Base-by-base conservation (phyloP, 2,888 invertebrate genomes). In the Xestia ashworthii region DNA sequence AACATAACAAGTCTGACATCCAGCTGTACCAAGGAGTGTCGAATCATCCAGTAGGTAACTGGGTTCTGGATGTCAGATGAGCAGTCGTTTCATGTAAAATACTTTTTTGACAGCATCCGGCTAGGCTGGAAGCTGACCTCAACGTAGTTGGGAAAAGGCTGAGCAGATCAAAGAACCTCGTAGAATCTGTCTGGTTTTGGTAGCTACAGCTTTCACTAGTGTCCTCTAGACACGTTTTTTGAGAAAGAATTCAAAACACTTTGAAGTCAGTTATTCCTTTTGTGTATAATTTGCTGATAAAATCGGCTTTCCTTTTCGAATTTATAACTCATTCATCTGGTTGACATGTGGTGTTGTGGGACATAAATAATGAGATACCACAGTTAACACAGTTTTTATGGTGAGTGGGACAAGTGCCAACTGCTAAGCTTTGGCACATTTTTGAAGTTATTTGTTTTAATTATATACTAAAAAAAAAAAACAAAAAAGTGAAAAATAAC, bases 311-410 rank as follows among this genome's bases (percentile, higher is more conserved):
- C 68, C 38, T 25, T 76, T 69, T 58, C 46, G 50, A 76, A 69
- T 76, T 82, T 69, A 60, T 76, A 69, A 76, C 82, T 76, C 60
- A 80, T 80, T 80, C 82, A 69, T 82, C 69, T 82, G 69, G 69
- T 65, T 82, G 82, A 53, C 76, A 70, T 76, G 50, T 60, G 76
- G 32, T 32, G 32, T 32, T 32, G 32, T 32, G 32, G 69, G 50
- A 46, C 55, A 69, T 25, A 76, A 70, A 76, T 76, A 82, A 76
- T 65, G 82, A 82, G 65, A 80, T 70, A 25, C 64, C 50, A 38
- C 65, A 46, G 76, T 82, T 70, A 25, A 55, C 50, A 38, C 65
- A 46, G 76, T 82, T 80, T 82, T 80, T 82, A 82, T 69, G 65
- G 76, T 46, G 25, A 69, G 14, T 80, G 58, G 80, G 76, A 65